These are phyloP conservation scores for Tamias sibiricus DNA, from an alignment of 2,113 vertebrate species.

Conservation along the genomic window DNA sequence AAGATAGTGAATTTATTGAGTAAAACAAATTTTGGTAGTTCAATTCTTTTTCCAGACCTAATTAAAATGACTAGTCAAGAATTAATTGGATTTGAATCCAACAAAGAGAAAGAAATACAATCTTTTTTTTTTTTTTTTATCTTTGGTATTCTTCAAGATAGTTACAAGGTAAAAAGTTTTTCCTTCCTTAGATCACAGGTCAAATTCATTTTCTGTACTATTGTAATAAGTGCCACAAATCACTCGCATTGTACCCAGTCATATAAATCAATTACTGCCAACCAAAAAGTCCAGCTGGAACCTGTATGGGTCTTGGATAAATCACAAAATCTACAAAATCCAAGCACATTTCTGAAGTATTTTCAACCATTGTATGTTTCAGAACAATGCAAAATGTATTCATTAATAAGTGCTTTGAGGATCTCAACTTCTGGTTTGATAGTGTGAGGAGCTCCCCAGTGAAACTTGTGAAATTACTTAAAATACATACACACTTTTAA, in stretches of 20 bases:
- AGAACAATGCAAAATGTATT: background rate
- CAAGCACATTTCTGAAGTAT: background rate
- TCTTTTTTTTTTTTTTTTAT: background rate
- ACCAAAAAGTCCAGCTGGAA: background rate
- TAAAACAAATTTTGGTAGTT: conserved; percentile 28
- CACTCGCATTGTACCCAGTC: background rate
- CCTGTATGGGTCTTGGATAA: background rate
- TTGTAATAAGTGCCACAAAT: background rate
- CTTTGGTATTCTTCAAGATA: background rate
- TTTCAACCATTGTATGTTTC: background rate
- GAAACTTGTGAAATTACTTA: background rate
- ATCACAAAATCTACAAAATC: background rate
- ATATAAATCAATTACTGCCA: background rate
- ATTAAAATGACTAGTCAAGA: conserved; percentile 18
- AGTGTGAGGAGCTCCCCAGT: background rate
- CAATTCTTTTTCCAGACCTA: background rate
- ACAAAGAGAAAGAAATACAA: background rate
- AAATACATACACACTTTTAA: background rate
- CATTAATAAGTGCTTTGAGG: background rate
- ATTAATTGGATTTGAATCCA: conserved; percentile 31
- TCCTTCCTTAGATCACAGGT: background rate
- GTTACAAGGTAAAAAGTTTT: background rate
- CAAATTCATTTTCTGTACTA: background rate
- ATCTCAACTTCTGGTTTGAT: background rate
- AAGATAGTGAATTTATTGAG: background rate